Base-by-base conservation (phyloP, 2,113 vertebrate genomes). In the Polypterus bichir region DNA sequence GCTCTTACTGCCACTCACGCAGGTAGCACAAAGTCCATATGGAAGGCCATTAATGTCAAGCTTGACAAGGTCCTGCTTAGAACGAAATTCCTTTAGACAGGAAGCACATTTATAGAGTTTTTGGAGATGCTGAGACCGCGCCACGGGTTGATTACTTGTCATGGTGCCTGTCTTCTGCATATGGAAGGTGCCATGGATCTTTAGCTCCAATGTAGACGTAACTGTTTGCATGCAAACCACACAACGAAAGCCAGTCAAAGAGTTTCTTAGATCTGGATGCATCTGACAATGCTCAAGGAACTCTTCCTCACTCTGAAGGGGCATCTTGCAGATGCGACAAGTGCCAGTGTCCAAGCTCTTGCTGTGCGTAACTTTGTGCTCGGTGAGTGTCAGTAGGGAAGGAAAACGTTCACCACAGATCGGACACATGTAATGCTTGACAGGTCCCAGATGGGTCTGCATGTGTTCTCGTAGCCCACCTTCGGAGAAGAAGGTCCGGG, bases 181-280 rank as follows among this genome's bases (percentile, higher is more conserved):
- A 84, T 99, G 97, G 77, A 99, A 99, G 4, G 97, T 99, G 74
- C 97, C 97, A 0, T 99, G 97, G 73, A 99, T 99, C 88, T 98
- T 98, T 61, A 99, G 89, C 74, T 99, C 97, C 79, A 99, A 82
- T 0, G 97, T 98, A 65, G 97, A 99, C 57, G 97, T 99, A 76
- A 99, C 97, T 0, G 97, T 98, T 82, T 99, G 97, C 97, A 99
- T 98, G 83, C 97, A 98, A 47, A 99, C 97, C 64, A 99, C 95
- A 10, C 97, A 99, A 70, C 97, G 94, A 71, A 99, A 99, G 63
- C 97, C 95, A 0, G 97, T 99, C 65, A 99, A 87, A 54, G 97
- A 99, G 77, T 99, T 99, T 74, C 95, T 85, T 72, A 99, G 79
- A 75, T 99, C 94, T 44, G 97, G 97, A 75, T 99, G 97, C 93